Evolutionary conservation across 2,113 vertebrate species (phyloP).

Genomic region (Neolamprologus devosi): DNA sequence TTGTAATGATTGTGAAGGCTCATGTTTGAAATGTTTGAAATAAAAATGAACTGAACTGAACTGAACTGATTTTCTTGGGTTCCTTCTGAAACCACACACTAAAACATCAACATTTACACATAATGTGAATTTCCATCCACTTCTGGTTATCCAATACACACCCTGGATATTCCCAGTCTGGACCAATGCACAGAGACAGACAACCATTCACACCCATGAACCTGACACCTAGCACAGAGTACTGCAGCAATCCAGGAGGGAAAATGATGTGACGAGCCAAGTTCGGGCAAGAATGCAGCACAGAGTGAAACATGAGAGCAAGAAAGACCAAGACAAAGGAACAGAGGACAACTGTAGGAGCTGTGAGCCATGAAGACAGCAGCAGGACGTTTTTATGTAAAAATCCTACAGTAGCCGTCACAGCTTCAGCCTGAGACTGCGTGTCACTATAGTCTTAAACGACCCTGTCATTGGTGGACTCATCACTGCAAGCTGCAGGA

Average conservation of each 20-base stretch:
- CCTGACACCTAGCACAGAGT: background rate
- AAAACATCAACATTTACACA: background rate
- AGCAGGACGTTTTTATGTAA: background rate
- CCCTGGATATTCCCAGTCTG: background rate
- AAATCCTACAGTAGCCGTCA: background rate
- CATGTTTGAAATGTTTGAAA: too few relatives aligned
- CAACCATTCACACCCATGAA: accelerated
- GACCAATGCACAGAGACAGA: background rate
- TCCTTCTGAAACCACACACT: background rate
- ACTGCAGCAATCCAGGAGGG: background rate
- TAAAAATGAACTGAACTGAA: too few relatives aligned
- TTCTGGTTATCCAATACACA: background rate
- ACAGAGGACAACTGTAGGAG: background rate
- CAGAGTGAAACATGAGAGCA: background rate
- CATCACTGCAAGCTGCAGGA: background rate
- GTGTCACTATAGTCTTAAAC: background rate
- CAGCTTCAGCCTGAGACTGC: background rate
- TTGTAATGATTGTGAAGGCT: too few relatives aligned
- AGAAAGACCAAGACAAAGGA: background rate
- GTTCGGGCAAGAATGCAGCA: background rate
- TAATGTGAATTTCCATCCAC: background rate
- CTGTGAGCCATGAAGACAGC: background rate
- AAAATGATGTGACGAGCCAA: accelerated
- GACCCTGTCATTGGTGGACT: background rate
- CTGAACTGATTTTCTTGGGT: background rate